Conservation (phyloP, 2,797 vertebrate genomes). For the Microcaecilia unicolor region DNA sequence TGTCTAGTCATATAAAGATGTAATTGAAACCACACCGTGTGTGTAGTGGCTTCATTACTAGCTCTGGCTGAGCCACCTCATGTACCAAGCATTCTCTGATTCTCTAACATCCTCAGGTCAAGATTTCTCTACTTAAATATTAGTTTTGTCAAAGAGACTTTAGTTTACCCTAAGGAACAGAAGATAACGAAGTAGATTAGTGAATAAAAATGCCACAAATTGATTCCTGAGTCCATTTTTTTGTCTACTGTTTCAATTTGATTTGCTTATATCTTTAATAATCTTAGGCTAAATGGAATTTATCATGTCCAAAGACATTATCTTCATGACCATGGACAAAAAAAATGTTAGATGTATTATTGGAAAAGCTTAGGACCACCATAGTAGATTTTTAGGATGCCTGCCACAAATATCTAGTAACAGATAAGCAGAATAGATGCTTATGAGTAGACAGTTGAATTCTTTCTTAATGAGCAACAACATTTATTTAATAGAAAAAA, state of each 20-base stretch:
- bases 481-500: too few species aligned
- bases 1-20: constrained; percentile 44
- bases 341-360: constrained; percentile 20
- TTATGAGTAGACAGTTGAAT: too few species aligned
- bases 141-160: constrained; percentile 9
- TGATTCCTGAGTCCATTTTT: constrained; percentile 8
- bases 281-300: constrained; percentile 8
- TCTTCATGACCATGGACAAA: constrained; percentile 17
- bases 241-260: background rate
- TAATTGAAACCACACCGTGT: constrained; percentile 49
- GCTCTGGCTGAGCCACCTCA: constrained; percentile 20
- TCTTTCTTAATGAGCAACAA: too few species aligned
- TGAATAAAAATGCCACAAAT: constrained; percentile 19
- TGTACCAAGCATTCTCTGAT: constrained; percentile 30
- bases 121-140: constrained; percentile 21
- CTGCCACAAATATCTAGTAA: too few species aligned
- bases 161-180: constrained; percentile 7
- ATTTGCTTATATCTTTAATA: constrained; percentile 3
- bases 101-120: constrained; percentile 31
- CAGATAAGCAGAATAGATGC: too few species aligned
- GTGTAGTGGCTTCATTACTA: constrained; percentile 39
- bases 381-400: constrained; percentile 23
- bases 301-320: constrained; percentile 20
- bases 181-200: constrained; percentile 13
- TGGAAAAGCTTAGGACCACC: constrained; percentile 19